These are phyloP conservation scores for Drosophila subsilvestris DNA, from an alignment of 2,888 invertebrate species.

Conservation along the genomic window DNA sequence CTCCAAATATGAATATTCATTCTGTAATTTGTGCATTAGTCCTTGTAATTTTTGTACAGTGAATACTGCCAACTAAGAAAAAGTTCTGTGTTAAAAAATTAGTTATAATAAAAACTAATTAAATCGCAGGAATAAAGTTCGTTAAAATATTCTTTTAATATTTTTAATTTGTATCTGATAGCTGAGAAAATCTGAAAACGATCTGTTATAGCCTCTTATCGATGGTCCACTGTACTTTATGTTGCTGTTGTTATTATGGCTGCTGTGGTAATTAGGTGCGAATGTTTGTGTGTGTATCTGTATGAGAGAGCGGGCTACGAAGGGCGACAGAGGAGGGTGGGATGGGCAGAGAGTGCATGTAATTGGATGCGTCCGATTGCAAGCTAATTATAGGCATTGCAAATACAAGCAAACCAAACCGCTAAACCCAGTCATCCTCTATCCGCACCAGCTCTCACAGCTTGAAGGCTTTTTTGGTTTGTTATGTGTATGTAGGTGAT, in stretches of 20 bases:
- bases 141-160: too few species aligned
- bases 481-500: conserved; percentile 10
- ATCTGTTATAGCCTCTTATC: neutral
- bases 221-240: conserved; percentile 5
- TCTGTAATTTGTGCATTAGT: conserved; percentile 71
- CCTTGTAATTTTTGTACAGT: conserved; percentile 16
- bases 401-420: conserved; percentile 39
- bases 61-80: neutral
- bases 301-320: neutral
- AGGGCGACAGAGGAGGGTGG: neutral
- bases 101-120: too few species aligned
- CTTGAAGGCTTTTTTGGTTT: conserved; percentile 9
- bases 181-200: too few species aligned
- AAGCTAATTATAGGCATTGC: conserved; percentile 64
- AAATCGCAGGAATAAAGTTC: neutral
- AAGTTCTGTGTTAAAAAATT: too few species aligned
- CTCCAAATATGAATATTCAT: conserved; percentile 73
- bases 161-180: too few species aligned
- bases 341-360: conserved; percentile 34
- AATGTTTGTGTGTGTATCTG: conserved; percentile 50
- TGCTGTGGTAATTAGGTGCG: conserved; percentile 68
- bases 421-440: conserved; percentile 10
- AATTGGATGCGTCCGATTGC: conserved; percentile 63
- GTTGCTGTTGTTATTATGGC: conserved; percentile 23
- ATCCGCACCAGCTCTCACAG: neutral